Evolutionary conservation across 2,888 invertebrate species (phyloP).

Genomic region (Thysanoteuthis rhombus): DNA sequence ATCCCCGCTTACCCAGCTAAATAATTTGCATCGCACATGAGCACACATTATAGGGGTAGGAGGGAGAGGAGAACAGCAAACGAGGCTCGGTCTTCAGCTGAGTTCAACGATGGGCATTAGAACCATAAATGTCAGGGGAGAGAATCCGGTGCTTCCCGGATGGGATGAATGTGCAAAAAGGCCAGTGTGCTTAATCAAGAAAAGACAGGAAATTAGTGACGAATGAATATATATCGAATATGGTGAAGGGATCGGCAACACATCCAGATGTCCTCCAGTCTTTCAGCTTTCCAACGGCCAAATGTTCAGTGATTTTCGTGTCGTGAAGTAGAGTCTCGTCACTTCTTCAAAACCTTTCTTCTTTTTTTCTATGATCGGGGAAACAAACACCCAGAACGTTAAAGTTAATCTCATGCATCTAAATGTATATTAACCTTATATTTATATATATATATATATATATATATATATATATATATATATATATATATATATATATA

Average conservation of each 20-base stretch:
- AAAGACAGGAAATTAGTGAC: neutral
- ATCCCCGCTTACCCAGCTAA: neutral
- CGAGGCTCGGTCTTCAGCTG: neutral
- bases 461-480: no score
- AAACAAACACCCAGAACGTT: no score
- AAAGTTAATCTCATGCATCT: no score
- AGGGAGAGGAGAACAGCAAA: neutral
- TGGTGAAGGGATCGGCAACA: neutral
- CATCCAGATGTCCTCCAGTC: neutral
- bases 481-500: no score
- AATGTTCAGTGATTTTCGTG: neutral
- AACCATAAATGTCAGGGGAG: neutral
- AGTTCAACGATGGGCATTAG: neutral
- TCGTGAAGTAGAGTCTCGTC: neutral
- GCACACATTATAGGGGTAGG: neutral
- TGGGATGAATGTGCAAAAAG: neutral
- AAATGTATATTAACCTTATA: no score
- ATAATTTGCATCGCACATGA: neutral
- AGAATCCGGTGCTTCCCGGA: neutral
- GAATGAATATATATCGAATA: neutral
- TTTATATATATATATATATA: no score
- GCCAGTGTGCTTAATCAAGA: neutral
- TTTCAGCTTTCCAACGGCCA: neutral
- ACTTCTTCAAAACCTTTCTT: no score
- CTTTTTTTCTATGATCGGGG: no score